Base-by-base conservation (phyloP, 2,888 invertebrate genomes). In the Penaeus monodon region DNA sequence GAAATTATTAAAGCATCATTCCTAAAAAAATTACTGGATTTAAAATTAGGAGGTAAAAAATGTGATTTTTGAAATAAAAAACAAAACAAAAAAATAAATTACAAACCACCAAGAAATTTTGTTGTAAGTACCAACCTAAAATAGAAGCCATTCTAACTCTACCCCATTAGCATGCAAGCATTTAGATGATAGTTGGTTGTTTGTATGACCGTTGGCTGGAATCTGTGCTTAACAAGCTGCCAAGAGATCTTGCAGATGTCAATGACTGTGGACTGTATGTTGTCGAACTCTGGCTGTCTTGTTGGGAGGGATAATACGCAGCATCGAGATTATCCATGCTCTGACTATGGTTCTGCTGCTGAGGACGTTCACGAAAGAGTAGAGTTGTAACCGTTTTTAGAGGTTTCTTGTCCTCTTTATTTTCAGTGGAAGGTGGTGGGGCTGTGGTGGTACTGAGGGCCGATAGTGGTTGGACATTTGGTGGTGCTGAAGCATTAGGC, bases 181-280 rank as follows among this genome's bases (percentile, higher is more conserved):
- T 22, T 73, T 81, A 87, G 65, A 87, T 78, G 70, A 83, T 63
- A 7, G 86, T 87, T 20, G 86, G 86, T 73, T 87, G 82, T 57
- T 76, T 66, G 33, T 87, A 87, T 10, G 79, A 83, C 64, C 86
- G 77, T 24, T 63, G 81, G 64, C 79, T 27, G 44, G 57, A 14
- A 57, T n/a, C 57, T 33, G 88, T 81, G 14, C 78, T 49, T 27
- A 79, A 29, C 12, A 87, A 57, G 73, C 78, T 87, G 33, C 78
- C 79, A 12, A 87, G 73, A n/a, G 87, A 87, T 29, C 74, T 84
- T 24, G 87, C 68, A 10, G 87, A 70, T 38, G 79, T 64, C 24
- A 87, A 44, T 49, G 83, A 66, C 14, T 74, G 38, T 3, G 65
- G 76, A 22, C 12, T 27, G 57, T 38, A 77, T 22, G 49, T 12